A percentile compares a stretch with the other conserved stretches of the same genome.
phyloP scores from a whole-genome alignment of 2,797 vertebrate genomes.

The Pterois miles region DNA sequence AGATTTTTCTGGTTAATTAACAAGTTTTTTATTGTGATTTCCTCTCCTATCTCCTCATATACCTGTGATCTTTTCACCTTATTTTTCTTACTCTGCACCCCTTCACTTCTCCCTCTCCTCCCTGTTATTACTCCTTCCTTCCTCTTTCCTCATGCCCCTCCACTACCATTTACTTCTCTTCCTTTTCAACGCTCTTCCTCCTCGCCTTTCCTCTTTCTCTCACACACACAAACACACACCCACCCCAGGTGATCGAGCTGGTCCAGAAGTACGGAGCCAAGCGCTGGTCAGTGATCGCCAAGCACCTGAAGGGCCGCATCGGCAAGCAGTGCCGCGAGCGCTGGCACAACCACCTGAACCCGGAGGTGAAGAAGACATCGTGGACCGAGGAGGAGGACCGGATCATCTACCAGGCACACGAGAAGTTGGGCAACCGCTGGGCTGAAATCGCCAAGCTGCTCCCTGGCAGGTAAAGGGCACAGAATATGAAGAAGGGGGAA shows the following conservation, averaged over 20 bases:
- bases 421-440: slow-evolving; percentile 99
- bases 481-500: background rate
- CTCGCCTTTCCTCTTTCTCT: slow-evolving; percentile 34
- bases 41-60: slow-evolving; percentile 14
- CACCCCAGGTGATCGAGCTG: slow-evolving; percentile 95
- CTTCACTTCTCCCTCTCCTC: slow-evolving; percentile 68
- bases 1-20: slow-evolving; percentile 10
- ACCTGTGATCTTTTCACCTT: slow-evolving; percentile 20
- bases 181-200: slow-evolving; percentile 47
- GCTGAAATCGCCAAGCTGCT: slow-evolving; percentile 99
- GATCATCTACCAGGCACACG: slow-evolving; percentile 99
- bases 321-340: slow-evolving; percentile 99
- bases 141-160: slow-evolving; percentile 68
- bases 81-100: slow-evolving; percentile 27
- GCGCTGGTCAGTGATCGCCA: slow-evolving; percentile 99
- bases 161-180: slow-evolving; percentile 51
- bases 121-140: slow-evolving; percentile 70
- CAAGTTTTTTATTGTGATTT: slow-evolving; percentile 19
- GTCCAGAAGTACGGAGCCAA: slow-evolving; percentile 99
- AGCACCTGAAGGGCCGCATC: slow-evolving; percentile 98
- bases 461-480: slow-evolving; percentile 90
- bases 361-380: slow-evolving; percentile 99
- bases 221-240: slow-evolving; percentile 5
- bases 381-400: slow-evolving; percentile 99
- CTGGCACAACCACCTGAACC: slow-evolving; percentile 99